Evolutionary conservation across 2,888 invertebrate genomes (phyloP).

Genomic region (Leptodirus hochenwartii): DNA sequence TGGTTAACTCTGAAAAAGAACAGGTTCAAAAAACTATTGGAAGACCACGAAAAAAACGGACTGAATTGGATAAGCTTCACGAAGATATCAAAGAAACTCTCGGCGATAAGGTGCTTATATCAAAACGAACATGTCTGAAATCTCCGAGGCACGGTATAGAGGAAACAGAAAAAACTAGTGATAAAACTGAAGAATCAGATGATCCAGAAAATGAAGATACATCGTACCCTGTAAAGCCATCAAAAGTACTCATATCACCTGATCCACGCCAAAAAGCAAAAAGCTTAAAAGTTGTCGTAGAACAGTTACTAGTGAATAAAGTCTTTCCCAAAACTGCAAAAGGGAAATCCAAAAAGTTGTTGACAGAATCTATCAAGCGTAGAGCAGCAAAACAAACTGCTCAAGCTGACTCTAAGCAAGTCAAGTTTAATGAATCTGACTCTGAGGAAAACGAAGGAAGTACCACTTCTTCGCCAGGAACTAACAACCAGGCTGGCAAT

Average conservation of each 20-base stretch:
- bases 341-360: no score
- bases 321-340: no score
- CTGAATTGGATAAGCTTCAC: constrained; percentile 43
- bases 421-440: neutral
- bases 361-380: no score
- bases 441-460: constrained; percentile 1
- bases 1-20: neutral
- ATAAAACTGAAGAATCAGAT: constrained; percentile 4
- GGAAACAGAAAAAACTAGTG: neutral
- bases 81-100: constrained; percentile 55
- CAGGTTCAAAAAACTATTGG: neutral
- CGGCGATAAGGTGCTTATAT: constrained; percentile 32
- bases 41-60: constrained; percentile 13
- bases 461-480: neutral
- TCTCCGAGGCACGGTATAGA: neutral
- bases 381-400: constrained; percentile 17
- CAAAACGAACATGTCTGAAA: constrained; percentile 6
- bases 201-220: neutral
- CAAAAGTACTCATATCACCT: no score
- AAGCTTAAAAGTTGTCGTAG: no score
- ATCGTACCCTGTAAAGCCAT: no score
- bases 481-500: no score
- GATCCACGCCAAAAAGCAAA: no score
- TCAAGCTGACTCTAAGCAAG: constrained; percentile 17
- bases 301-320: no score